A percentile compares a stretch with the other conserved stretches of the same genome.
These are phyloP conservation scores for Gambusia holbrooki DNA, from an alignment of 2,113 vertebrate species.

Conservation along the genomic window DNA sequence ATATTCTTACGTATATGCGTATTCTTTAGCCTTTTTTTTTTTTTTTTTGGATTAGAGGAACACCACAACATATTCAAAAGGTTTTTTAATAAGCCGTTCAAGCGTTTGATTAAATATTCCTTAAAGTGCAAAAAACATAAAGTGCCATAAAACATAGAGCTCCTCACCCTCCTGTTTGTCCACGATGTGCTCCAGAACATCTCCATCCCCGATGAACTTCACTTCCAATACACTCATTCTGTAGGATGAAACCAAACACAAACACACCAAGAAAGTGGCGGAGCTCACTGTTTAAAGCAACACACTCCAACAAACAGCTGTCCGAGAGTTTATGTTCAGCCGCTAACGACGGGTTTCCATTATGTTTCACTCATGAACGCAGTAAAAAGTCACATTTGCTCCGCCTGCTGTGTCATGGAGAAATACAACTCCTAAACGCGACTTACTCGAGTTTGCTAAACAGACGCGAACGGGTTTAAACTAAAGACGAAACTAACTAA, in stretches of 20 bases:
- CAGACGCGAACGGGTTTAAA: not conserved
- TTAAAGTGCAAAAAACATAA: not conserved
- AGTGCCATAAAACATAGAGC: not conserved
- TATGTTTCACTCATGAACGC: not conserved
- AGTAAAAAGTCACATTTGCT: too few relatives aligned
- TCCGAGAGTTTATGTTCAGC: too few relatives aligned
- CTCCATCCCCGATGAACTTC: conserved; percentile 89
- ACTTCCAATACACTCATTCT: conserved; percentile 84
- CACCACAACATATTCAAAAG: too few relatives aligned
- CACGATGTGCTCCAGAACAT: conserved; percentile 90
- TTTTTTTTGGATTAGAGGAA: too few relatives aligned
- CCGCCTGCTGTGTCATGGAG: not conserved
- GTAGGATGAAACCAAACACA: conserved; percentile 13
- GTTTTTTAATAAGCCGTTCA: too few relatives aligned
- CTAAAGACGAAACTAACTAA: conserved; percentile 22
- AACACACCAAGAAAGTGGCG: not conserved
- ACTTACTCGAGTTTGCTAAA: conserved; percentile 28
- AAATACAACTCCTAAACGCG: not conserved
- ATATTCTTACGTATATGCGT: too few relatives aligned
- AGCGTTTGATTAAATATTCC: not conserved
- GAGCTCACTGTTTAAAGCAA: not conserved
- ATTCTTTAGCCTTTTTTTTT: too few relatives aligned
- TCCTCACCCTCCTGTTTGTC: conserved; percentile 87
- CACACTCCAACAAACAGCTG: not conserved
- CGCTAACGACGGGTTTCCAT: not conserved